Conservation (phyloP, 2,888 invertebrate species). For the Polietes domitor region DNA sequence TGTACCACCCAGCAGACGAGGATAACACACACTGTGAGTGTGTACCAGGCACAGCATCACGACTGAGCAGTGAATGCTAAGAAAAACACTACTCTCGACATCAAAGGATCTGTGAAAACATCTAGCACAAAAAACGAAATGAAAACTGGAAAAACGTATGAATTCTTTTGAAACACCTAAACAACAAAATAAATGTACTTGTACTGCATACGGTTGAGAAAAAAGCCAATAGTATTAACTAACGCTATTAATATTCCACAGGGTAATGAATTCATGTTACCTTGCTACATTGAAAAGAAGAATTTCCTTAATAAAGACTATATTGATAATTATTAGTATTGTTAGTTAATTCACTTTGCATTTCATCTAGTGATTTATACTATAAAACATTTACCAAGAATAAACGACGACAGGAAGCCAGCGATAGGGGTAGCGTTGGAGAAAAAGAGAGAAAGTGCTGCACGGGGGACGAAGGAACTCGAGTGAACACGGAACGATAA, state of each 20-base stretch:
- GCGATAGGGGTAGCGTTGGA: too few species aligned
- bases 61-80: background rate
- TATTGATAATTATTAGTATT: too few species aligned
- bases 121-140: background rate
- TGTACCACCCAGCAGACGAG: background rate
- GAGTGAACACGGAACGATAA: background rate
- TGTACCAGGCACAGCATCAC: too few species aligned
- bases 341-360: too few species aligned
- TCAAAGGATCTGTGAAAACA: constrained; percentile 49
- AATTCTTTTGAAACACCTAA: constrained; percentile 1
- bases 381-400: background rate
- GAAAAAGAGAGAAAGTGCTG: too few species aligned
- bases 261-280: too few species aligned
- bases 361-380: too few species aligned
- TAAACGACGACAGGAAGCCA: background rate
- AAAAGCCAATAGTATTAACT: too few species aligned
- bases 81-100: constrained; percentile 38
- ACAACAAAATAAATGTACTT: background rate
- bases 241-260: too few species aligned
- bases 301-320: too few species aligned
- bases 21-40: background rate
- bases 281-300: too few species aligned
- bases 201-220: too few species aligned
- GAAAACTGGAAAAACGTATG: constrained; percentile 19
- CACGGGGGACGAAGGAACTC: background rate